Evolutionary conservation across 2,113 vertebrate species (phyloP).

Genomic region (Vidua macroura): DNA sequence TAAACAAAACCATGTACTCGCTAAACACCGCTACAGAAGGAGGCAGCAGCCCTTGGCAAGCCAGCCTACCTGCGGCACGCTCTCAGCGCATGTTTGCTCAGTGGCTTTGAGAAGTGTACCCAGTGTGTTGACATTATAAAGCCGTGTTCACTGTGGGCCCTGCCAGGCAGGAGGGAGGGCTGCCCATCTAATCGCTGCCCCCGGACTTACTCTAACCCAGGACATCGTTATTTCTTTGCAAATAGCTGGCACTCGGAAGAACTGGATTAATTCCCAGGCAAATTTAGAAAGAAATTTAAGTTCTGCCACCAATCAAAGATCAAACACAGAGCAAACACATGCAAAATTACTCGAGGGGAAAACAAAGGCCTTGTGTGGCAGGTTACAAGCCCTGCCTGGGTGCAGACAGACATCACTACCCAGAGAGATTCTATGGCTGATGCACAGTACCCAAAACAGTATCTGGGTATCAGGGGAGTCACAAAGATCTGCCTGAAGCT

Average conservation of each 20-base stretch:
- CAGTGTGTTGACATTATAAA: background rate
- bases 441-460: rapidly evolving
- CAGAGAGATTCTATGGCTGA: background rate
- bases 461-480: background rate
- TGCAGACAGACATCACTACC: background rate
- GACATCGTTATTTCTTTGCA: rapidly evolving
- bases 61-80: background rate
- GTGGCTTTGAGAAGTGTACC: background rate
- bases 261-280: background rate
- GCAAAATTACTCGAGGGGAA: rapidly evolving
- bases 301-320: background rate
- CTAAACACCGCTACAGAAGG: background rate
- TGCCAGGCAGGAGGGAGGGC: background rate
- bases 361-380: background rate
- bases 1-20: background rate
- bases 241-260: background rate
- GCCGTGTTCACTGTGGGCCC: rapidly evolving
- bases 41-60: slow-evolving; percentile 12
- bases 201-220: background rate
- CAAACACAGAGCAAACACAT: background rate
- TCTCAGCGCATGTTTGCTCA: background rate
- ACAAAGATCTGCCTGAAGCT: background rate
- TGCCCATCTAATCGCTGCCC: background rate
- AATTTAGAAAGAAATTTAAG: background rate
- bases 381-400: background rate